A percentile compares a stretch with the other conserved stretches of the same genome.
These are phyloP conservation scores for Xenopus laevis DNA, from an alignment of 2,113 vertebrate genomes.

Conservation along the genomic window DNA sequence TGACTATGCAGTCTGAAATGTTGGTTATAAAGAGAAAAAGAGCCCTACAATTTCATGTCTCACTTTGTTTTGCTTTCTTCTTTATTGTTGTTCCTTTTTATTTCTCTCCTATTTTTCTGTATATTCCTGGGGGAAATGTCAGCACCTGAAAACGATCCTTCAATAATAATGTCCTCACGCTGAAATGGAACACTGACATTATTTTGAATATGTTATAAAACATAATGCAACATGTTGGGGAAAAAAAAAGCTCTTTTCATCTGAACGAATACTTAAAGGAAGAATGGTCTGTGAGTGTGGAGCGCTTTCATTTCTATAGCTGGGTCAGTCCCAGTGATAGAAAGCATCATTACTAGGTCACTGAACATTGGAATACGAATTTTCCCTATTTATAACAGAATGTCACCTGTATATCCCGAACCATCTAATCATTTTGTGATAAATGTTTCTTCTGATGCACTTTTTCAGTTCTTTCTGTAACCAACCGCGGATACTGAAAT, in stretches of 20 bases:
- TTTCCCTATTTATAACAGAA: conserved; percentile 19
- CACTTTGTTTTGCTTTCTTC: too few relatives aligned
- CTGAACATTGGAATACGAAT: background rate
- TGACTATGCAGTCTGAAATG: too few relatives aligned
- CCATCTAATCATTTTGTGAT: background rate
- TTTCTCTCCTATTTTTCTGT: background rate
- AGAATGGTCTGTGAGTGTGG: conserved; percentile 4
- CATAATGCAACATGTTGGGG: background rate
- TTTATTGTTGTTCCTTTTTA: background rate
- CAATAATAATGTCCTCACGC: background rate
- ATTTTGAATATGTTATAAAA: conserved; percentile 1
- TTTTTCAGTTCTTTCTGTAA: conserved; percentile 24
- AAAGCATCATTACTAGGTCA: conserved; percentile 6
- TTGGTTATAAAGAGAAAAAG: too few relatives aligned
- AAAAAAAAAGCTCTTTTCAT: too few relatives aligned
- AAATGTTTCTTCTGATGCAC: background rate
- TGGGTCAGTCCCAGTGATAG: conserved; percentile 21
- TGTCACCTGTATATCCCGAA: conserved; percentile 23
- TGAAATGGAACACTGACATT: background rate
- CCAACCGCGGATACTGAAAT: conserved; percentile 4
- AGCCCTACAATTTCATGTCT: too few relatives aligned
- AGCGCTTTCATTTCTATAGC: conserved; percentile 15
- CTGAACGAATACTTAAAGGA: background rate
- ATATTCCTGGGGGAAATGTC: background rate
- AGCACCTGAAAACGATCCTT: background rate